Evolutionary conservation across 1,140 invertebrate species (phyloP).

Genomic region (Maconellicoccus hirsutus): DNA sequence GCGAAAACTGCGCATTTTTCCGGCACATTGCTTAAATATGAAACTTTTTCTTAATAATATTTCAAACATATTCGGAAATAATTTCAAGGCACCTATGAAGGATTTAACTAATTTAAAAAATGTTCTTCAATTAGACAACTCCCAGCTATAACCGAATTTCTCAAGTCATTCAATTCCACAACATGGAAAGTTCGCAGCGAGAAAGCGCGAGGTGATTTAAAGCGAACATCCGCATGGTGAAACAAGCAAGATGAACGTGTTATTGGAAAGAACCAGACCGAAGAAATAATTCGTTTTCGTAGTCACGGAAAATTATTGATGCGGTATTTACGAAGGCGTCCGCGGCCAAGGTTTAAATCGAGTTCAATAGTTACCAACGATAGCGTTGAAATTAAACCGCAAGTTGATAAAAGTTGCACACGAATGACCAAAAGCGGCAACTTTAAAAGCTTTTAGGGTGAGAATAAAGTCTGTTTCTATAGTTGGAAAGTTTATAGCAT

Average conservation of each 20-base stretch:
- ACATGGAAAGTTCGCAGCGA: no score
- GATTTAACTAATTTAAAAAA: no score
- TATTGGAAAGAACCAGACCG: not conserved
- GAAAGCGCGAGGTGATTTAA: no score
- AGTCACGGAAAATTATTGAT: slow-evolving; percentile 7
- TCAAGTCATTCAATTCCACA: no score
- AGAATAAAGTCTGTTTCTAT: slow-evolving; percentile 5
- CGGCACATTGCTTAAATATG: no score
- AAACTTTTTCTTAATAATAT: no score
- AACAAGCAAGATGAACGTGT: not conserved
- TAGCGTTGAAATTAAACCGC: not conserved
- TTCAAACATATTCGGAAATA: no score
- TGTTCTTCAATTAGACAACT: no score
- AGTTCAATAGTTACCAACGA: not conserved
- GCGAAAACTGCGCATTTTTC: no score
- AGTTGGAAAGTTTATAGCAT: not conserved
- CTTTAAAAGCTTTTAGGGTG: slow-evolving; percentile 3
- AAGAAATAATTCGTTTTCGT: not conserved
- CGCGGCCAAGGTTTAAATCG: not conserved
- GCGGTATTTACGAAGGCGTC: not conserved
- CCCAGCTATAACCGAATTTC: no score
- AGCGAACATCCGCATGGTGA: no score
- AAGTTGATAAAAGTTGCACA: slow-evolving; percentile 5
- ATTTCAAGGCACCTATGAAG: no score
- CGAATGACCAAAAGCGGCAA: slow-evolving; percentile 2